Percentiles rank a stretch among this genome's conserved stretches.
phyloP scores from a whole-genome alignment of 2,797 vertebrate genomes.

The Acestrorhynchus altus region DNA sequence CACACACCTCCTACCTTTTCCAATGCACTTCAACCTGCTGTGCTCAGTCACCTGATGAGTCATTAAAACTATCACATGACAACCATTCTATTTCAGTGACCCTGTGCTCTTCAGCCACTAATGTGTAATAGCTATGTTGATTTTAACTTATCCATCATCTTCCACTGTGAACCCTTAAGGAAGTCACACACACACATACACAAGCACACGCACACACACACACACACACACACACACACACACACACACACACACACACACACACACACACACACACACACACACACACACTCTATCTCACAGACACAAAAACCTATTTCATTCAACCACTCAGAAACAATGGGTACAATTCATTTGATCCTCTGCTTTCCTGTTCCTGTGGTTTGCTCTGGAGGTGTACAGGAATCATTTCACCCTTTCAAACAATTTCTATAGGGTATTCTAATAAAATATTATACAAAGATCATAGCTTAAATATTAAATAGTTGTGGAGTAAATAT shows the following conservation, averaged over 20 bases:
- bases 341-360: neutral
- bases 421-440: too few species aligned
- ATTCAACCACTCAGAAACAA: constrained; percentile 1
- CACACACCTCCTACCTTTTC: constrained; percentile 8
- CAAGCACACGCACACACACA: neutral
- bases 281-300: neutral
- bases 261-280: neutral
- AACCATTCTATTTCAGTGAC: neutral
- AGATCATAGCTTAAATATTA: too few species aligned
- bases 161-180: constrained; percentile 72
- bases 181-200: constrained; percentile 45
- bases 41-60: constrained; percentile 8
- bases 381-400: neutral
- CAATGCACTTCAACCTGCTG: constrained; percentile 13
- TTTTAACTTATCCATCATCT: constrained; percentile 73
- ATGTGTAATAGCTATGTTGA: constrained; percentile 52
- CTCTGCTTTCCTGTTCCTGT: neutral
- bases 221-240: neutral
- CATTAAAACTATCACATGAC: constrained; percentile 16
- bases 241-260: neutral
- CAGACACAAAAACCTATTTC: constrained; percentile 10
- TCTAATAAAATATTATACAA: too few species aligned
- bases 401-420: neutral
- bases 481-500: too few species aligned
- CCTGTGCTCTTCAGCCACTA: neutral